Conservation (phyloP, 2,888 invertebrate genomes). For the Diarsia mendica region DNA sequence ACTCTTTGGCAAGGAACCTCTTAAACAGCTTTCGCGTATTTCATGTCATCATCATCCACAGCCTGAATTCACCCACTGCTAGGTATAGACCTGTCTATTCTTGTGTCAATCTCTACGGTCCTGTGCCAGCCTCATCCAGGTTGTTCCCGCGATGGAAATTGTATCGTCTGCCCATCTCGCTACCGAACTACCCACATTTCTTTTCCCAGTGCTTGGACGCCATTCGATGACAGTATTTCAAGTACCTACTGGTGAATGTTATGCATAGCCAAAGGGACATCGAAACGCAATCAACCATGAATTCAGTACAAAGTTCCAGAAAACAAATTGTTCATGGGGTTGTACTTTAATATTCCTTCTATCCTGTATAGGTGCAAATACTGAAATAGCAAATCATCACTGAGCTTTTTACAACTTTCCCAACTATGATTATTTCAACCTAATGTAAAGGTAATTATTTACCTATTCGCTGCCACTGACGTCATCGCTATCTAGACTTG, state of each 20-base stretch:
- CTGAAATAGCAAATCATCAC: background rate
- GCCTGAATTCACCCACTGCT: no score
- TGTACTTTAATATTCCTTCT: no score
- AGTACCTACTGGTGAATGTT: background rate
- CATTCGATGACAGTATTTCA: background rate
- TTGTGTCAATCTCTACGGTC: no score
- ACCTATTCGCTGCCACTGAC: constrained; percentile 23
- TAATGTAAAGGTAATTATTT: constrained; percentile 12
- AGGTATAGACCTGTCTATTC: no score
- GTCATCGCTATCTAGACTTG: constrained; percentile 33
- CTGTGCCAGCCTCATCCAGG: no score
- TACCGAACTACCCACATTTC: no score
- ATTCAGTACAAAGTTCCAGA: background rate
- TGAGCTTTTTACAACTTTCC: constrained; percentile 7
- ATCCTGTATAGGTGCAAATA: background rate
- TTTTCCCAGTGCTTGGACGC: no score
- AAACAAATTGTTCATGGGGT: background rate
- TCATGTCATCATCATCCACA: no score
- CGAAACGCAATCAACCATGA: background rate
- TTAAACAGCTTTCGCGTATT: no score
- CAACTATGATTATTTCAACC: background rate
- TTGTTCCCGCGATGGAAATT: no score
- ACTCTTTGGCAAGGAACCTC: no score
- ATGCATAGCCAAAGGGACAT: background rate
- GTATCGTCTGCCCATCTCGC: no score